phyloP scores from a whole-genome alignment of 2,797 vertebrate species.

The Ptychobarbus kaznakovi region DNA sequence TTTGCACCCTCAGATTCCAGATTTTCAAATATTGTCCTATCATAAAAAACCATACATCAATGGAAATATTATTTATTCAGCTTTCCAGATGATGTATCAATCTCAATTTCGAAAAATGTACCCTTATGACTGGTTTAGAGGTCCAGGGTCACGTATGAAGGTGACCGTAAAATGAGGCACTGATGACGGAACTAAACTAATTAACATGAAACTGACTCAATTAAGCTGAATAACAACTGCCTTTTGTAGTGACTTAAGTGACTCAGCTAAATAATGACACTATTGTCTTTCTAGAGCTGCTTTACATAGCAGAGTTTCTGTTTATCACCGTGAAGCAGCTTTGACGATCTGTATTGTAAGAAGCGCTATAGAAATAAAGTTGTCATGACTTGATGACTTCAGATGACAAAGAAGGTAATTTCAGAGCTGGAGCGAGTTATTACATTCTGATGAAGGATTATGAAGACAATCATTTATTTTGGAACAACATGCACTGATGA shows the following conservation, averaged over 20 bases:
- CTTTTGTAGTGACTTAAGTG: background rate
- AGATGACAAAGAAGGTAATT: background rate
- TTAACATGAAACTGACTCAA: background rate
- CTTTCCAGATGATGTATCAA: no score
- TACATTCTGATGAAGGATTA: background rate
- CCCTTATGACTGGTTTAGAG: no score
- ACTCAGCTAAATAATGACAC: background rate
- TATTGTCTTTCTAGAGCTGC: background rate
- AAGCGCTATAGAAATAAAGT: background rate
- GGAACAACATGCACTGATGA: slow-evolving; percentile 3
- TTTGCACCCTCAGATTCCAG: no score
- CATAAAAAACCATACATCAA: no score
- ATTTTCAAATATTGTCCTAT: no score
- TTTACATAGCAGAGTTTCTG: background rate
- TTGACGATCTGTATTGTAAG: background rate
- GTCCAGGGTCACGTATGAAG: background rate
- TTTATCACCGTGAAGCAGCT: background rate
- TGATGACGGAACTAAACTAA: background rate
- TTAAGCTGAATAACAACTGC: background rate
- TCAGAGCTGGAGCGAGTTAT: background rate
- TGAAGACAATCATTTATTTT: background rate
- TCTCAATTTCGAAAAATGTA: no score
- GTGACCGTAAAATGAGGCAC: background rate
- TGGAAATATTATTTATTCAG: no score
- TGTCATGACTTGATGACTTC: background rate